A percentile compares a stretch with the other conserved stretches of the same genome.
Conservation (phyloP, 2,797 vertebrate species). For the Onychomys torridus region DNA sequence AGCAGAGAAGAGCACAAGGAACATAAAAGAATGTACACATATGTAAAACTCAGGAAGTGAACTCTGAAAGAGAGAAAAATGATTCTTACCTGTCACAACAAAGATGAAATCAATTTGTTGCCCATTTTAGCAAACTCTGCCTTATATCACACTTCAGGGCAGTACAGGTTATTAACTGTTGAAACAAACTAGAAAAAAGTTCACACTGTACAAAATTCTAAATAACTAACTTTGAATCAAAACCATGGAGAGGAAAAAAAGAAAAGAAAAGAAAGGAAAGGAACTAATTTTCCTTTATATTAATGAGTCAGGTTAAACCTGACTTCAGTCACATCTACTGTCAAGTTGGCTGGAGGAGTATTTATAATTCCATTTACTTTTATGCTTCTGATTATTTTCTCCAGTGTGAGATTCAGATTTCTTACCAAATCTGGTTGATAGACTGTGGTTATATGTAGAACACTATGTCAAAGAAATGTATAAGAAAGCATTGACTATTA, state of each 20-base stretch:
- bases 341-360: constrained; percentile 52
- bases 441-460: constrained; percentile 14
- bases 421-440: constrained; percentile 8
- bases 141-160: constrained; percentile 46
- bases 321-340: constrained; percentile 57
- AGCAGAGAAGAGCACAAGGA: constrained; percentile 44
- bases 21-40: constrained; percentile 40
- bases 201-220: constrained; percentile 21
- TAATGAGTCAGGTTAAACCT: constrained; percentile 60
- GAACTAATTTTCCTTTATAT: constrained; percentile 62
- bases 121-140: constrained; percentile 44
- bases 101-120: constrained; percentile 71
- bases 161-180: constrained; percentile 36
- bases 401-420: constrained; percentile 5
- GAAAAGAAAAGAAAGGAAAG: neutral
- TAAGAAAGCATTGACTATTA: constrained; percentile 43
- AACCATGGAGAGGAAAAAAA: neutral
- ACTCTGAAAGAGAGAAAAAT: constrained; percentile 57
- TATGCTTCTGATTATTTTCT: constrained; percentile 56
- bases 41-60: constrained; percentile 19
- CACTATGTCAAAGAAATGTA: constrained; percentile 39
- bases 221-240: constrained; percentile 25
- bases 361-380: constrained; percentile 71
- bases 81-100: constrained; percentile 56
- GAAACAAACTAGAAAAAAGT: constrained; percentile 64